These are phyloP conservation scores for Lagopus leucura DNA, from an alignment of 2,113 vertebrate species.

Conservation along the genomic window DNA sequence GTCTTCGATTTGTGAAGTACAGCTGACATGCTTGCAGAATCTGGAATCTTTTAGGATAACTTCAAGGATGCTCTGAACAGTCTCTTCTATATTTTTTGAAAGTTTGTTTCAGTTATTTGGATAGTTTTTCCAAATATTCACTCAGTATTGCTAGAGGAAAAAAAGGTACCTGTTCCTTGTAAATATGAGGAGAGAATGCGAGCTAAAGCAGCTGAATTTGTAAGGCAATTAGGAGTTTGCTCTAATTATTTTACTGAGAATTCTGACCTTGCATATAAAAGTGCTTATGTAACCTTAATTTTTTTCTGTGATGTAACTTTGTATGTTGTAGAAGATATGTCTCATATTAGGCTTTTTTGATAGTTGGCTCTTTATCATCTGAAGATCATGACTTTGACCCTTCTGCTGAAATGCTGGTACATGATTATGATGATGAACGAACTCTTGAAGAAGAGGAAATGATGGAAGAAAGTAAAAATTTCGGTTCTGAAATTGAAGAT, in stretches of 20 bases:
- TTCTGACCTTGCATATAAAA: neutral
- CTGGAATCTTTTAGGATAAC: neutral
- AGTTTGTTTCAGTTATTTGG: neutral
- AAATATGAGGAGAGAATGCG: neutral
- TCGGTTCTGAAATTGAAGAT: slow-evolving; percentile 94
- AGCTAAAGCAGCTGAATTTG: neutral
- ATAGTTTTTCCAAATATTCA: neutral
- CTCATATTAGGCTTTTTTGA: slow-evolving; percentile 25
- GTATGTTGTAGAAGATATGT: neutral
- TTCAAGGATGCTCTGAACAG: neutral
- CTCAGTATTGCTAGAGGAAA: neutral
- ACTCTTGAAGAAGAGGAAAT: slow-evolving; percentile 97
- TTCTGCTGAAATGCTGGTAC: slow-evolving; percentile 97
- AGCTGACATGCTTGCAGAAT: neutral
- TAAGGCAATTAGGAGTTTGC: neutral
- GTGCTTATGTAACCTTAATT: neutral
- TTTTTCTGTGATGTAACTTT: neutral
- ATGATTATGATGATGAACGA: slow-evolving; percentile 95
- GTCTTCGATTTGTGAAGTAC: neutral
- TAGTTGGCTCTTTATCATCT: slow-evolving; percentile 97
- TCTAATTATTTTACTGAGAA: neutral
- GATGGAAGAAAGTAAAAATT: slow-evolving; percentile 91
- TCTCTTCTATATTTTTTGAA: neutral
- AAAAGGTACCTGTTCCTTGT: neutral
- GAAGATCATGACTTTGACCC: slow-evolving; percentile 99